Percentiles rank a stretch among this genome's conserved stretches.
Evolutionary conservation across 1,140 invertebrate species (phyloP).

Genomic region (Melitaea cinxia): DNA sequence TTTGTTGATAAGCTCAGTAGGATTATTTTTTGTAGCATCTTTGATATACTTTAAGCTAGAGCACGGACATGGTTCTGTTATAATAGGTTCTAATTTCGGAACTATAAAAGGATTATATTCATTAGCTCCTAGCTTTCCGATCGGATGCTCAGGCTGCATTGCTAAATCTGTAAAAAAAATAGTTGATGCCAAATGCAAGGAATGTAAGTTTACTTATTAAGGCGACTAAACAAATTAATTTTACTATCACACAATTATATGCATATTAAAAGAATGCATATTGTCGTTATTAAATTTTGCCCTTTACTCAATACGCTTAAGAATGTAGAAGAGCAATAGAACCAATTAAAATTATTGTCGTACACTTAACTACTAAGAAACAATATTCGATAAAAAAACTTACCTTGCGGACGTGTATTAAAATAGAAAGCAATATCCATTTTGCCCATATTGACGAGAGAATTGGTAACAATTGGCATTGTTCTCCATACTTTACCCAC

Average conservation of each 20-base stretch:
- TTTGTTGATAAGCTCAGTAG: conserved; percentile 57
- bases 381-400: conserved; percentile 1
- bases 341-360: too few species aligned
- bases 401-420: conserved; percentile 54
- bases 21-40: conserved; percentile 41
- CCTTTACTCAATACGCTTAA: too few species aligned
- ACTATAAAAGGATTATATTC: conserved; percentile 15
- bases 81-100: conserved; percentile 31
- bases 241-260: too few species aligned
- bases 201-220: too few species aligned
- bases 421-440: conserved; percentile 69
- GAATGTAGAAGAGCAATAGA: too few species aligned
- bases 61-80: conserved; percentile 58
- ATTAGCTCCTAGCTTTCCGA: too few species aligned
- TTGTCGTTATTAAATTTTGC: too few species aligned
- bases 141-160: conserved; percentile 2
- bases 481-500: conserved; percentile 36
- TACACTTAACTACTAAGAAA: too few species aligned
- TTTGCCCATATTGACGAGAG: conserved; percentile 69
- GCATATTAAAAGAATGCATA: too few species aligned
- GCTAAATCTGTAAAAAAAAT: conserved; percentile 32
- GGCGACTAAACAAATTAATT: too few species aligned
- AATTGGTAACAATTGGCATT: conserved; percentile 56
- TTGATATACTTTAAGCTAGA: conserved; percentile 43
- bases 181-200: too few species aligned